Evolutionary conservation across 2,888 invertebrate genomes (phyloP).

Genomic region (Eudasyphora cyanicolor): DNA sequence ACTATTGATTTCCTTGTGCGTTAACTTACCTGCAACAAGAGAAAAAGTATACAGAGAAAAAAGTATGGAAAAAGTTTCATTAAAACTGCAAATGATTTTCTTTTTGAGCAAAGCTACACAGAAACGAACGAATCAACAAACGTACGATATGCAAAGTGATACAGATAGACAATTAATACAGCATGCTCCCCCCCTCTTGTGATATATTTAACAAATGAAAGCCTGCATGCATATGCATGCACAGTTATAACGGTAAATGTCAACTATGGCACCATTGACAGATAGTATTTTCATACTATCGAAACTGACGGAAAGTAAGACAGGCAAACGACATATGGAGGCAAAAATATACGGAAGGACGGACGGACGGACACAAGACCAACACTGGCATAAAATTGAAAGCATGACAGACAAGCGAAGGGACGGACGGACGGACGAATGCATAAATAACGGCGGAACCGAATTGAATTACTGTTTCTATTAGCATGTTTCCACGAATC

Average conservation of each 20-base stretch:
- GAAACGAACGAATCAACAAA: not conserved
- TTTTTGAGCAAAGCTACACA: slow-evolving; percentile 20
- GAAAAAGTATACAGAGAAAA: slow-evolving; percentile 48
- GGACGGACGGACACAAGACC: not conserved
- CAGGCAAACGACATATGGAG: not conserved
- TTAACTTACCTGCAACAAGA: slow-evolving; percentile 70
- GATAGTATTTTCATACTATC: not conserved
- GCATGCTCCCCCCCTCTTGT: not conserved
- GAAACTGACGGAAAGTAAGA: not conserved
- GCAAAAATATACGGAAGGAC: not conserved
- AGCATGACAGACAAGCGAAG: slow-evolving; percentile 14
- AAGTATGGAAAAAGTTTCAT: slow-evolving; percentile 51
- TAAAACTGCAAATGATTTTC: slow-evolving; percentile 46
- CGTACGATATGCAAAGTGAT: slow-evolving; percentile 2
- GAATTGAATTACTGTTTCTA: slow-evolving; percentile 28
- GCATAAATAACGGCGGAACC: not conserved
- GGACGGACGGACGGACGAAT: no score
- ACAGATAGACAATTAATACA: not conserved
- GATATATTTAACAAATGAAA: not conserved
- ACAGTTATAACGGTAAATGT: not conserved
- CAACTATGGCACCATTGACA: slow-evolving; percentile 1
- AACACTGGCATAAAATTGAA: not conserved
- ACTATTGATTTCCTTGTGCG: slow-evolving; percentile 73
- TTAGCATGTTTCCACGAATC: slow-evolving; percentile 8
- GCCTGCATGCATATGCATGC: not conserved